Evolutionary conservation across 2,113 vertebrate species (phyloP).

Genomic region (Murina feae): DNA sequence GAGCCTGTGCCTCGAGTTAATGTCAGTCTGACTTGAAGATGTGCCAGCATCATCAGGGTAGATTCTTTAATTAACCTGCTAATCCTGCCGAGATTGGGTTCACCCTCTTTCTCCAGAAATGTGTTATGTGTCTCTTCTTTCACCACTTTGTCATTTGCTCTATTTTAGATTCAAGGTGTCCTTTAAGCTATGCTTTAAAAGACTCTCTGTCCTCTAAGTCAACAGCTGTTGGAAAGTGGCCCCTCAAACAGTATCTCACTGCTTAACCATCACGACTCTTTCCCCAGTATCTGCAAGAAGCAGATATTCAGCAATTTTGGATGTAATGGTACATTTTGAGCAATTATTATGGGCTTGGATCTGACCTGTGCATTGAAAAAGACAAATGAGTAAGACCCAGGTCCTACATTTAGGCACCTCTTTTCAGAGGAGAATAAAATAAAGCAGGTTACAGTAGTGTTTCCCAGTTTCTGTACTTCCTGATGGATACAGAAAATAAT

Average conservation of each 20-base stretch:
- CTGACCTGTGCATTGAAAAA: not conserved
- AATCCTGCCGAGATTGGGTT: constrained; percentile 62
- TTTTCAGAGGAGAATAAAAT: not conserved
- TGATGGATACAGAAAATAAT: not conserved
- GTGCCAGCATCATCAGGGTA: constrained; percentile 66
- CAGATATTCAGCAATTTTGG: not conserved
- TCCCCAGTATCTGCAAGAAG: not conserved
- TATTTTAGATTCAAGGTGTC: constrained; percentile 71
- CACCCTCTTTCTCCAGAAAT: constrained; percentile 66
- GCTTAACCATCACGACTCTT: not conserved
- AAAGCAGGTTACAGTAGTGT: not conserved
- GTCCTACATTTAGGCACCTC: not conserved
- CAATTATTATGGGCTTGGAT: not conserved
- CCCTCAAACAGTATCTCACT: not conserved
- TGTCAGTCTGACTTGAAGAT: constrained; percentile 69
- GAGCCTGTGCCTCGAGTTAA: constrained; percentile 60
- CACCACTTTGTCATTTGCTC: constrained; percentile 72
- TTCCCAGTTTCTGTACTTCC: not conserved
- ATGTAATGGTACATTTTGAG: not conserved
- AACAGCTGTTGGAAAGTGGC: constrained; percentile 36
- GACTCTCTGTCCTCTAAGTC: constrained; percentile 43
- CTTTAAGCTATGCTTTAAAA: constrained; percentile 54
- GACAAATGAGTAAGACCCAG: not conserved
- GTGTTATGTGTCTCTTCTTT: constrained; percentile 66
- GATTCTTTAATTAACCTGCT: constrained; percentile 74